Evolutionary conservation across 2,888 invertebrate genomes (phyloP), one percentile per base, ranked within the genome.

Genomic region (Philhelius pedissequus): DNA sequence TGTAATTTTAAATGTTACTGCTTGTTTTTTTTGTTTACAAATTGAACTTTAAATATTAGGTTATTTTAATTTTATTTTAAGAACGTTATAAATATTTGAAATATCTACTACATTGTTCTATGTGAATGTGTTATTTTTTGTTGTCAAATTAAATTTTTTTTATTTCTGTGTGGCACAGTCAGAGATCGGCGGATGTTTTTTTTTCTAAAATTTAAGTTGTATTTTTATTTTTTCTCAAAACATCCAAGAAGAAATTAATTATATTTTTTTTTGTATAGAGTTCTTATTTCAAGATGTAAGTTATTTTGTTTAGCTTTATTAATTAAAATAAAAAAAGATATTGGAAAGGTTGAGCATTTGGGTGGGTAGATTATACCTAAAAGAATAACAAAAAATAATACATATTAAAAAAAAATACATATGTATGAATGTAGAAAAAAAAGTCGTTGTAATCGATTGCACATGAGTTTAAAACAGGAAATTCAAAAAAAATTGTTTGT

Each of bases 91-190:
- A 60, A 60, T 25, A 60, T 60, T 60, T 60, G 0, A 9, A 60
- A 60, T 40, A 40, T 25, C 9, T 58, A 38, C 9, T 58, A 38
- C 35, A 11, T 43, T 40, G 27, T 43, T 32, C 40, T 79, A 56
- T 79, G 54, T 52, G 32, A 68, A 71, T 77, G 54, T 71, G 45
- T 6, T 48, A 45, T 54, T 75, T 70, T 45, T 11, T 40, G 54
- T 68, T 68, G 18, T 35, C 25, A 45, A 30, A 27, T 76, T 40
- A 2, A 11, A 11, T 32, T 40, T 52, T 30, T 43, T 45, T 66
- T 43, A 66, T 71, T 76, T 86, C 80, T 86, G 84, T 86, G 84
- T 81, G 84, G 86, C 86, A 86, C 86, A 86, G 81, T 64, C 40
- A 68, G 86, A 86, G 86, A 86, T 81, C 81, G 73, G 80, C 54